Base-by-base conservation (phyloP, 1,140 invertebrate species). In the Tetramorium parvispinum region DNA sequence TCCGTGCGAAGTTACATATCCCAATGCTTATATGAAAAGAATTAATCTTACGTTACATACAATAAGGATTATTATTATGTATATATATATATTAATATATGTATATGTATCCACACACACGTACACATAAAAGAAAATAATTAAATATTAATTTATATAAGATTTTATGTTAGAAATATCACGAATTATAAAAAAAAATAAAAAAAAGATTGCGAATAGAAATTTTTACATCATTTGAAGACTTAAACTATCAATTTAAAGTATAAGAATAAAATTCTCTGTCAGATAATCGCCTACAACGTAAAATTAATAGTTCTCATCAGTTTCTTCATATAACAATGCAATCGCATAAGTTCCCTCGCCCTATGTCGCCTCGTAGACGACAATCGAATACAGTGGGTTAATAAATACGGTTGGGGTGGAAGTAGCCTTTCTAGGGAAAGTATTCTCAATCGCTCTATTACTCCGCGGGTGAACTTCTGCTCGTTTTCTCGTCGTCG, bases 401-500 rank as follows among this genome's bases (percentile, higher is more conserved):
- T 83, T 73, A 59, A 61, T 83, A 83, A 83, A 75, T 49, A 24
- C 53, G 55, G 4, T 24, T 27, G 18, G 55, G 43, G 3, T 83
- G 40, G 24, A 75, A 83, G 53, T 61, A 83, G 40, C 32, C 53
- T 61, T 85, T 51, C 13, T 46, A 21, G 46, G 32, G 82, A 78
- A 85, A 85, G 59, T 53, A 85, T 78, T 43, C 32, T 37, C 49
- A 68, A 90, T 86, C 70, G 63, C 53, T 87, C 46, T 32, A 81
- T 85, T 85, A 89, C 53, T 32, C 61, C 40, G 21, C 10, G 37
- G 24, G 11, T 43, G 32, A 73, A 43, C 68, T 53, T 21, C 63
- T 51, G 40, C 66, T 87, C 77, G 61, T 86, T 88, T 78, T 68
- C 77, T 61, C 16, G 51, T 27, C 40, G 57, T 81, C 59, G 55